Evolutionary conservation across 2,113 vertebrate species (phyloP).

Genomic region (Chaetura pelagica): DNA sequence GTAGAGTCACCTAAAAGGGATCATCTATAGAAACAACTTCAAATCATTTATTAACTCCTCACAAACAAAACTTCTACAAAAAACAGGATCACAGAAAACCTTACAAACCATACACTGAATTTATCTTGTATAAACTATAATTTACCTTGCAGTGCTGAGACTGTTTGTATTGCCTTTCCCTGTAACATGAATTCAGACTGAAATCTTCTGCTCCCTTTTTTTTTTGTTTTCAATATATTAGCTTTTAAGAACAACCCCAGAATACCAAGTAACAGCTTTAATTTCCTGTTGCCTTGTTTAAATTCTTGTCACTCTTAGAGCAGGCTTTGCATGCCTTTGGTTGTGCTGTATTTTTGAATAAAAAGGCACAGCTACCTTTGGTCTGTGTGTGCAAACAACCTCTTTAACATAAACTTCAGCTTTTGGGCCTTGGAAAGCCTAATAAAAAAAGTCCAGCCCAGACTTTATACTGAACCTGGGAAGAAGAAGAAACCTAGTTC

Average conservation of each 20-base stretch:
- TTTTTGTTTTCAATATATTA: not conserved
- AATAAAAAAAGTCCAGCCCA: not conserved
- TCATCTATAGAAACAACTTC: not conserved
- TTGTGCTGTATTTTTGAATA: not conserved
- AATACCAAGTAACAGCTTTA: not conserved
- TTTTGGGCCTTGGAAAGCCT: not conserved
- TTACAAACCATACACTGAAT: not conserved
- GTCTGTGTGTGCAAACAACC: not conserved
- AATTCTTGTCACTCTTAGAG: not conserved
- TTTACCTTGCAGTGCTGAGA: not conserved
- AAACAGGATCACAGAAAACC: not conserved
- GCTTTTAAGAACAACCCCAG: not conserved
- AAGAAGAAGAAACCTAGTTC: not conserved
- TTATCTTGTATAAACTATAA: not conserved
- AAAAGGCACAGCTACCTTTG: not conserved
- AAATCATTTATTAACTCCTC: not conserved
- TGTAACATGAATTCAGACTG: not conserved
- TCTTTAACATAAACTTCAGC: not conserved
- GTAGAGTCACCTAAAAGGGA: not conserved
- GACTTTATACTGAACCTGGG: not conserved
- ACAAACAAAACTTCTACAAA: not conserved
- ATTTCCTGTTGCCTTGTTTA: conserved; percentile 25
- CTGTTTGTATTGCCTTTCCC: not conserved
- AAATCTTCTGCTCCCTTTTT: not conserved
- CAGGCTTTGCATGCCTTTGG: not conserved